Base-by-base conservation (phyloP, 2,113 vertebrate species). In the Callorhinus ursinus region DNA sequence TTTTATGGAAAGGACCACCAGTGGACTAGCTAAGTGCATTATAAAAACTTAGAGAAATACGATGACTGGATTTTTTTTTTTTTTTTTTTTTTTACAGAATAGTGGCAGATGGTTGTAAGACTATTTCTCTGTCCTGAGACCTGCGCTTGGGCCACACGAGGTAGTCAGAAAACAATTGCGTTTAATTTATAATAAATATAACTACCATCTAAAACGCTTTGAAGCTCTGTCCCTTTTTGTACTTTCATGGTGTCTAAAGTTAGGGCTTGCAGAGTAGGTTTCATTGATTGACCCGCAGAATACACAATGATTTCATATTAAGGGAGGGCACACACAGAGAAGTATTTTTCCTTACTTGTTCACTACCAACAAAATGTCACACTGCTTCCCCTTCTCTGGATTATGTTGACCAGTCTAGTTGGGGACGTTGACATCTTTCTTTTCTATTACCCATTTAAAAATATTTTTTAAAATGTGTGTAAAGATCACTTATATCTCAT, bases 1-100 rank as follows among this genome's bases (percentile, higher is more conserved):
- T 86, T 97, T 96, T 79, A 87, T 95, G 72, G 74, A 77, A 95
- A 74, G 9, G 94, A 92, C 71, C 51, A 51, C 92, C 90, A 95
- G 22, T 88, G 61, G 51, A 39, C 51, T 67, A 92, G 80, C 93
- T 87, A 93, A 95, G 39, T 90, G 96, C 79, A 97, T 96, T 55
- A 39, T 90, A 83, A 98, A 94, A 97, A 81, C 21, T 67, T 36
- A 39, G 5, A 97, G 49, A 95, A 87, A 10, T 1, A 77, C 36
- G 65, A 71, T 71, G 71, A 88, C 53, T 93, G n/a, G 36, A 15
- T 49, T 90, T 76, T 97, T 79, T 42, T 61, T 91, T 55, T 97
- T 79, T 42, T 61, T 91, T 55, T 90, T 76, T 97, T 82, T 51
- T 67, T 90, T 19, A 53, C 28, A 69, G 88, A 90, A 88, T 51